A percentile compares a stretch with the other conserved stretches of the same genome.
Evolutionary conservation across 2,888 invertebrate species (phyloP).

Genomic region (Sussaba pulchella): DNA sequence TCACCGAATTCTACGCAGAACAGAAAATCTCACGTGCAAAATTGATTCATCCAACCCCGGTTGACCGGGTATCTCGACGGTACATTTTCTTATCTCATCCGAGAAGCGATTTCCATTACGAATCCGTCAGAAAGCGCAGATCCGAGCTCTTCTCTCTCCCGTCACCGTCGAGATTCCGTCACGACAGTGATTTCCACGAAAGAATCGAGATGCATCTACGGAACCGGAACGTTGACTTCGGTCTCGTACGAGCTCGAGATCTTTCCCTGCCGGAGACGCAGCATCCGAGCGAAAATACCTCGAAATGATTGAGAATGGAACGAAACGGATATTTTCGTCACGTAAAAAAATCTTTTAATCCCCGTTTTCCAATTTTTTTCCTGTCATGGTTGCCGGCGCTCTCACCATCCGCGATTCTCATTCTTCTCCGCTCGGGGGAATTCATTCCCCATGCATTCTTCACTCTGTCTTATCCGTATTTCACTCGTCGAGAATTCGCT

Average conservation of each 20-base stretch:
- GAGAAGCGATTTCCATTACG: slow-evolving; percentile 53
- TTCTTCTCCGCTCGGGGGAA: slow-evolving; percentile 61
- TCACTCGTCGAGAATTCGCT: slow-evolving; percentile 60
- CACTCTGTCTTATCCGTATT: slow-evolving; percentile 66
- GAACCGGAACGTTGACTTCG: slow-evolving; percentile 38
- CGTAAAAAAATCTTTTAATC: slow-evolving; percentile 72
- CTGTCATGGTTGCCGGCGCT: slow-evolving; percentile 70
- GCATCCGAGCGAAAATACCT: neutral
- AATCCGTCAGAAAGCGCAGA: slow-evolving; percentile 19
- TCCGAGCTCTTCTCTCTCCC: slow-evolving; percentile 25
- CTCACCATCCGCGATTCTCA: slow-evolving; percentile 48
- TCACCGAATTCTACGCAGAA: no score
- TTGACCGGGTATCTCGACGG: neutral
- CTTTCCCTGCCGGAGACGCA: neutral
- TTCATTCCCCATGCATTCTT: slow-evolving; percentile 63
- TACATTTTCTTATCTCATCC: slow-evolving; percentile 46
- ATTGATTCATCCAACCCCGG: neutral
- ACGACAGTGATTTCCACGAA: slow-evolving; percentile 47
- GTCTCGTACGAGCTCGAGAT: slow-evolving; percentile 46
- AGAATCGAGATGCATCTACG: slow-evolving; percentile 46
- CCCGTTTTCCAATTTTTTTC: slow-evolving; percentile 75
- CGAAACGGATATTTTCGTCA: slow-evolving; percentile 60
- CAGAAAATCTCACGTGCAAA: neutral
- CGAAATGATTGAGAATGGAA: slow-evolving; percentile 2
- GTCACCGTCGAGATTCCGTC: slow-evolving; percentile 38